Evolutionary conservation across 2,797 vertebrate genomes (phyloP).

Genomic region (Artibeus lituratus): DNA sequence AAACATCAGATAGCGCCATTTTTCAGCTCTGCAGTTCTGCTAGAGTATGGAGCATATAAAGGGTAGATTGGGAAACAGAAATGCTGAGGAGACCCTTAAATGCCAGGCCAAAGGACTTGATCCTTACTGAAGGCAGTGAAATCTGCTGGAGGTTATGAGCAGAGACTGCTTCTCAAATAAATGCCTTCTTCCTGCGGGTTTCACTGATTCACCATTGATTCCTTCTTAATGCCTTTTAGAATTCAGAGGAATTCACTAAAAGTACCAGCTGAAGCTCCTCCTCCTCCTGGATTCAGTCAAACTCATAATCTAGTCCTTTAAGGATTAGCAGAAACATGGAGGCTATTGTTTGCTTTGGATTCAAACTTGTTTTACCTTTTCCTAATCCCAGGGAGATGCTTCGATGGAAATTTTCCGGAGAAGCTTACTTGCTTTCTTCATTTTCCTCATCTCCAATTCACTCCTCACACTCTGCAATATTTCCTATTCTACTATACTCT

Average conservation of each 20-base stretch:
- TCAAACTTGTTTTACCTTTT: background rate
- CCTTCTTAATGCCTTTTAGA: background rate
- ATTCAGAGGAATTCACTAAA: conserved; percentile 23
- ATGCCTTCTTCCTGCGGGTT: background rate
- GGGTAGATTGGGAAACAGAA: background rate
- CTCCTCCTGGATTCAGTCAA: conserved; percentile 7
- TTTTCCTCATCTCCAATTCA: background rate
- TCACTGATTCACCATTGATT: background rate
- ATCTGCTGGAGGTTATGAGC: background rate
- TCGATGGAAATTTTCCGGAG: background rate
- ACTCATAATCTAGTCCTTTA: background rate
- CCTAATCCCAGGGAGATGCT: background rate
- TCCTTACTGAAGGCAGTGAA: background rate
- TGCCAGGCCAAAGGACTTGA: background rate
- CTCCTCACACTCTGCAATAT: background rate
- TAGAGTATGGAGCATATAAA: background rate
- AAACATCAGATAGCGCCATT: background rate
- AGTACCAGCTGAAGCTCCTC: background rate
- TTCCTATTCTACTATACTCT: background rate
- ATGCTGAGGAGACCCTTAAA: background rate
- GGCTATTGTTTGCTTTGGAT: background rate
- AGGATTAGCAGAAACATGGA: background rate
- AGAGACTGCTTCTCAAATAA: background rate
- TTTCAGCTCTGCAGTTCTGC: background rate
- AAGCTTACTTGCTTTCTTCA: background rate